phyloP scores from a whole-genome alignment of 2,797 vertebrate genomes.

The Leptodactylus fallax region DNA sequence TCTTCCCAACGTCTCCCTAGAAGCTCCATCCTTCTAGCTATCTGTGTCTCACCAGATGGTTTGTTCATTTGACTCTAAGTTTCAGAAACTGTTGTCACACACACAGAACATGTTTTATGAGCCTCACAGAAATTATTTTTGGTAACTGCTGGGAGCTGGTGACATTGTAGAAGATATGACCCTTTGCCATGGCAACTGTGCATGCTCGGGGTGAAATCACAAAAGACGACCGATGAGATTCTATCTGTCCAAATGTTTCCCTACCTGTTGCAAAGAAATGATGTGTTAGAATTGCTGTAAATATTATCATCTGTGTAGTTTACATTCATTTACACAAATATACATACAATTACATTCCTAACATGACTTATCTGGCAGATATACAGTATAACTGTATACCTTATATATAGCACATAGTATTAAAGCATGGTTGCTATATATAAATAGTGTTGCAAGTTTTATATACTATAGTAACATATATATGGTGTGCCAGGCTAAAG shows the following conservation, averaged over 20 bases:
- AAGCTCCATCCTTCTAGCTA: constrained; percentile 15
- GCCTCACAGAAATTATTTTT: constrained; percentile 37
- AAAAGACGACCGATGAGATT: constrained; percentile 7
- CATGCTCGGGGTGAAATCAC: constrained; percentile 1
- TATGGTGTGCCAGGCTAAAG: too few relatives aligned
- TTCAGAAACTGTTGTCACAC: constrained; percentile 25
- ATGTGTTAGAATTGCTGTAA: background rate
- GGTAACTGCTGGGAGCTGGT: constrained; percentile 42
- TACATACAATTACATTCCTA: background rate
- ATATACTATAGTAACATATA: too few relatives aligned
- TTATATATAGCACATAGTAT: background rate
- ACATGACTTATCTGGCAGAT: background rate
- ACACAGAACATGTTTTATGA: constrained; percentile 42
- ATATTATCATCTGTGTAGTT: background rate
- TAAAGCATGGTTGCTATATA: too few relatives aligned
- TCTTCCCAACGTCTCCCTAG: background rate
- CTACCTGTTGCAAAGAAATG: background rate
- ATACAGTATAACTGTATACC: background rate
- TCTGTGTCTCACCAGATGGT: constrained; percentile 47
- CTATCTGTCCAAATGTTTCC: background rate
- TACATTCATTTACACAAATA: background rate
- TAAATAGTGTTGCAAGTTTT: too few relatives aligned
- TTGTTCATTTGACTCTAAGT: constrained; percentile 39
- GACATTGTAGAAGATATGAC: constrained; percentile 37
- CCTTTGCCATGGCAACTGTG: constrained; percentile 53